Base-by-base conservation (phyloP, 2,113 vertebrate species). In the Athene noctua region DNA sequence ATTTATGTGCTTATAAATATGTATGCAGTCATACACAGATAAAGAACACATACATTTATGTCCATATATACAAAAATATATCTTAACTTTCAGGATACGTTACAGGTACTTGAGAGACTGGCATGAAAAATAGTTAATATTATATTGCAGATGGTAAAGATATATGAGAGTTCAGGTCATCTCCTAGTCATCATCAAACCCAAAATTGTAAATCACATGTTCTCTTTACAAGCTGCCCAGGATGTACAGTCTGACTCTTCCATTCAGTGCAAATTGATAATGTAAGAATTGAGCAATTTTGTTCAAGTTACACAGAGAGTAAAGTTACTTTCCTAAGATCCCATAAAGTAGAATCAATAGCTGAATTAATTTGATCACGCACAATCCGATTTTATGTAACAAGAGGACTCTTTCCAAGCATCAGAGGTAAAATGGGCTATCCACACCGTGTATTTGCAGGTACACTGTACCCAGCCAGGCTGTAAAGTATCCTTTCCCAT, bases 401-500 rank as follows among this genome's bases (percentile, higher is more conserved):
- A 70, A 8, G 62, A 86, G 12, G 51, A 18, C n/a, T 90, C 26
- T 54, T 34, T 81, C n/a, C 57, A 23, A 42, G 30, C 47, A 78
- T 49, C 65, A 34, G 68, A 84, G 75, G 18, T 59, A 14, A 68
- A 92, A 65, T 68, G 77, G 22, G 15, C 26, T 91, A 79, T 67
- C 80, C 70, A 85, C 49, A 6, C 10, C 32, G 27, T 4, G 3
- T 40, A 42, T 75, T 75, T 88, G n/a, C 47, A 54, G 61, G 80
- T 74, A 65, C 44, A 34, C n/a, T 11, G 7, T 46, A 61, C 19
- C 89, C 80, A 88, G 13, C 59, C 86, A 51, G 81, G 70, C 52
- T 77, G 20, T 86, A 92, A 95, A 95, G 96, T 82, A 92, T 38
- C 61, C 83, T 83, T 89, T 89, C 88, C 59, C 23, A 81, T 55